Base-by-base conservation (phyloP, 2,888 invertebrate genomes). In the Cremastobaeus sp. region DNA sequence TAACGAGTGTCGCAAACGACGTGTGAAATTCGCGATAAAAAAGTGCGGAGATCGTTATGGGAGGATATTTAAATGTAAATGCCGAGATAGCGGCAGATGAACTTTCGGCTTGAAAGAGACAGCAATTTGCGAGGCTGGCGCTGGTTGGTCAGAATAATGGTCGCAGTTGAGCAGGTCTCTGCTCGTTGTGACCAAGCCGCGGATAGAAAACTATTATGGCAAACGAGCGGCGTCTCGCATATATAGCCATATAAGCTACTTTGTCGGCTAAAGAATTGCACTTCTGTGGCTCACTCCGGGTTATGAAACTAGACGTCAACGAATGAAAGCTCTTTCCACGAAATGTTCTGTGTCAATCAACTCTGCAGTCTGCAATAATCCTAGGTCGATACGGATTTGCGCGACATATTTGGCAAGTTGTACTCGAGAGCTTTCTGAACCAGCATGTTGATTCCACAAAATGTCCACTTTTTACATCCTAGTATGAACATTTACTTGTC, bases 221-320 rank as follows among this genome's bases (percentile, higher is more conserved):
- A 74, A 79, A 80, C 55, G 76, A 74, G 76, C 69, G 69, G 70
- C 37, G 72, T 54, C 60, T 76, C 43, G 65, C 54, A 45, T 74
- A 77, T 76, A 47, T 78, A 62, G 65, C 73, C 76, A 64, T 76
- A 79, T 80, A 82, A 81, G 78, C 59, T 71, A 54, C 65, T 79
- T 77, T 77, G 78, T 77, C 76, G 77, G 78, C 78, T 77, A 64
- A 74, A 78, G 74, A 79, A 62, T 25, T 57, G 41, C 41, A 66
- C 21, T 50, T 50, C 30, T 32, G 35, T 30, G 20, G 37, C 39
- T 66, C 66, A 17, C 39, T 48, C 34, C 34, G 2, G 48, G 37
- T 60, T 69, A 69, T 52, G 59, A 69, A 52, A 60, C 35, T 66
- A 48, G 48, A 43, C 47, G 17, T 57, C 32, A 11, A 6, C 14